Conservation (phyloP, 2,113 vertebrate species). For the Bufo gargarizans region DNA sequence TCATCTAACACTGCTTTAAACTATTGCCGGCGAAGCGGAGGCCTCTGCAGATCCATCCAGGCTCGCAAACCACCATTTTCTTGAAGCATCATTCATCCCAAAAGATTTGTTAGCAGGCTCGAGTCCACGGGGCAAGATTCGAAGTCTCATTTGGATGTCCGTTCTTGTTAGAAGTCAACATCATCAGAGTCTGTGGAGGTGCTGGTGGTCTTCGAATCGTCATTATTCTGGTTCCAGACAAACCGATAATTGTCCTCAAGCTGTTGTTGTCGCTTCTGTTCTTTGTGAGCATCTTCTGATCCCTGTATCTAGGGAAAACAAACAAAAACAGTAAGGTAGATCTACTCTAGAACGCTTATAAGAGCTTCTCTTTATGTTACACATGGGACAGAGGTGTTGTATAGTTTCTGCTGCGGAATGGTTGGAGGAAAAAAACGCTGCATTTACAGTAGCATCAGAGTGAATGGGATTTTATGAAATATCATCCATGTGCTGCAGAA, state of each 20-base stretch:
- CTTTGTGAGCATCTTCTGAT: constrained; percentile 87
- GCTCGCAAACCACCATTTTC: neutral
- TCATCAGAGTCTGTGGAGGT: constrained; percentile 83
- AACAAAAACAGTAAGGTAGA: neutral
- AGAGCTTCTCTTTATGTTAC: too few relatives aligned
- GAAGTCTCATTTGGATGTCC: neutral
- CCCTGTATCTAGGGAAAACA: constrained; percentile 79
- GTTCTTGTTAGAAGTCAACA: constrained; percentile 78
- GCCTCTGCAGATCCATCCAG: constrained; percentile 13
- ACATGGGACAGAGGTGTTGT: too few relatives aligned
- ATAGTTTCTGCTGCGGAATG: too few relatives aligned
- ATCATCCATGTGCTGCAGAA: too few relatives aligned
- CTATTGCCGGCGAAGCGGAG: neutral
- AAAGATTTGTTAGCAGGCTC: constrained; percentile 33
- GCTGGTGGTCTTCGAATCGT: constrained; percentile 71
- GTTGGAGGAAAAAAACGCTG: too few relatives aligned
- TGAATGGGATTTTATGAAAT: too few relatives aligned
- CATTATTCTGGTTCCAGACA: constrained; percentile 81
- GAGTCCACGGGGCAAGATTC: neutral
- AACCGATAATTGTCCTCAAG: constrained; percentile 90
- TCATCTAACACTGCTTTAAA: constrained; percentile 23
- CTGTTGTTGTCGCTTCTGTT: constrained; percentile 85
- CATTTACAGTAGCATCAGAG: too few relatives aligned
- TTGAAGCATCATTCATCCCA: neutral
- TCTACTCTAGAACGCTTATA: neutral